A percentile compares a stretch with the other conserved stretches of the same genome.
These are phyloP conservation scores for Eristalis tenax DNA, from an alignment of 2,888 invertebrate species.

Conservation along the genomic window DNA sequence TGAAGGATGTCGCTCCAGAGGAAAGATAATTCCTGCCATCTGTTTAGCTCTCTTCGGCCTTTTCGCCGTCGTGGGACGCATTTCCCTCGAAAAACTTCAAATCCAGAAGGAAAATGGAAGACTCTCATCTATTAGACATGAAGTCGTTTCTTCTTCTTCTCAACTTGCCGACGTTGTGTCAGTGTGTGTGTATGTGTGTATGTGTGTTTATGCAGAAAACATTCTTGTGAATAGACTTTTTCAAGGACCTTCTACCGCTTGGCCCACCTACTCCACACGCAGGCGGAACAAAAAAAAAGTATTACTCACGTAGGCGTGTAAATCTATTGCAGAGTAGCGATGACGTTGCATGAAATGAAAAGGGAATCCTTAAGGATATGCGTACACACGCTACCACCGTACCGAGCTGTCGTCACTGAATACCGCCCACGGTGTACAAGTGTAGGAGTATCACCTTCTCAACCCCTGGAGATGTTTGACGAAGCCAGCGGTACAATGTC, in stretches of 20 bases:
- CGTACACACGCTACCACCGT: slow-evolving; percentile 24
- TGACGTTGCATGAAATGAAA: slow-evolving; percentile 22
- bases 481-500: slow-evolving; percentile 32
- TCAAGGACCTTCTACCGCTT: slow-evolving; percentile 23
- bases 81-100: not conserved
- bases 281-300: slow-evolving; percentile 7
- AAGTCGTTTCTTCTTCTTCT: not conserved
- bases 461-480: slow-evolving; percentile 5
- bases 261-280: not conserved
- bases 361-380: slow-evolving; percentile 15
- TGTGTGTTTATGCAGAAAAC: not conserved
- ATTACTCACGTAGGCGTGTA: slow-evolving; percentile 33
- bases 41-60: not conserved
- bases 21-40: not conserved
- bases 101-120: not conserved
- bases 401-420: not conserved
- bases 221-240: not conserved
- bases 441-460: slow-evolving; percentile 3
- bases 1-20: no score
- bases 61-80: not conserved
- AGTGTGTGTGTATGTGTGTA: not conserved
- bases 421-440: not conserved
- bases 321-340: slow-evolving; percentile 22
- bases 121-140: slow-evolving; percentile 1
- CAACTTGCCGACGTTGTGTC: not conserved